Evolutionary conservation across 2,888 invertebrate species (phyloP), one percentile per base, ranked within the genome.

Genomic region (Andricus curvator): DNA sequence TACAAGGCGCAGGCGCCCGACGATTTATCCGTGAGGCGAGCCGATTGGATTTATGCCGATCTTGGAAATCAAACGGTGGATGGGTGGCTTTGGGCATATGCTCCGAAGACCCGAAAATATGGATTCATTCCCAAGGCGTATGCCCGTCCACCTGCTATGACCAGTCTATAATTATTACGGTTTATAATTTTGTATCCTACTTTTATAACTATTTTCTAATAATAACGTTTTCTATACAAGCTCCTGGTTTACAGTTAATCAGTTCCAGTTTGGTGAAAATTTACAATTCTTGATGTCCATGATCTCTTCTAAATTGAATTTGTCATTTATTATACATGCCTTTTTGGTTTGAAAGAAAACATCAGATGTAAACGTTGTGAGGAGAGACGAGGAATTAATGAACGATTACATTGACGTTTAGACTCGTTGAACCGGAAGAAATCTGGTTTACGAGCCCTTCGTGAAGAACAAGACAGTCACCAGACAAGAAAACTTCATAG

Each of bases 71-170:
- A 98, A 93, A 98, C 98, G 0, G 98, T 97, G 60, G 98, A 98
- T 92, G 98, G 98, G 60, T 98, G 97, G 98, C 94, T 98, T 84
- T 98, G 97, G 98, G 97, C 98, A 0, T 98, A 98, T 94, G 98
- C 98, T 15, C 98, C 98, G 13, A 97, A 97, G 93, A 96, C 97
- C 4, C 94, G 97, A 44, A 97, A 98, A 92, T 98, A 98, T 90
- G 99, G 99, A 56, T 98, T 98, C 93, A 98, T 99, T 85, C 98
- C 98, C 80, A 98, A 98, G 91, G 98, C 98, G 0, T 98, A 98
- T 90, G 98, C 98, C 13, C 94, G 98, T 25, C 97, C 98, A 8
- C 98, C 98, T 17, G 98, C 98, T 84, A 98, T 98, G 95, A 98
- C 98, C 44, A 96, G 97, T 88, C 95, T 97, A 86, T 97, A 93